Conservation (phyloP, 2,888 invertebrate species). For the Holacanthella duospinosa region DNA sequence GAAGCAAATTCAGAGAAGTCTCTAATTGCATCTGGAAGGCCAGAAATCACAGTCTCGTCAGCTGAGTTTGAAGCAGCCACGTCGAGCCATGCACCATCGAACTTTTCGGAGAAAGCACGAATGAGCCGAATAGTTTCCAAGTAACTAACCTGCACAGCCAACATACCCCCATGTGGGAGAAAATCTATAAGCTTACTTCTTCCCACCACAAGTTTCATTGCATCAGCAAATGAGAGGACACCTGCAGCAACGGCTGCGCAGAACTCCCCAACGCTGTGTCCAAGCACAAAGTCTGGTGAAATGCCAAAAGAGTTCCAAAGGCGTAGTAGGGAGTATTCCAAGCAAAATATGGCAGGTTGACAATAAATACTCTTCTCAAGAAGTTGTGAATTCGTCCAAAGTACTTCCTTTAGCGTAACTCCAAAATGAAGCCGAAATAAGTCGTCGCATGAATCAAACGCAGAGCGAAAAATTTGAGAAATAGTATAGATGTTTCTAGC, state of each 20-base stretch:
- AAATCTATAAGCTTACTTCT: slow-evolving; percentile 19
- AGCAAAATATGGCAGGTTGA: slow-evolving; percentile 26
- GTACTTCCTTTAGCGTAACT: neutral
- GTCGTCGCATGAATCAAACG: slow-evolving; percentile 14
- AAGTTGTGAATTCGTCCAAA: slow-evolving; percentile 7
- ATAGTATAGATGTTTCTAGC: slow-evolving; percentile 15
- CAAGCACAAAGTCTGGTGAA: slow-evolving; percentile 21
- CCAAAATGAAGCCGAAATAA: slow-evolving; percentile 5
- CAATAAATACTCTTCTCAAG: slow-evolving; percentile 20
- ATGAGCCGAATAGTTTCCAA: neutral
- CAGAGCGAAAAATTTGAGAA: slow-evolving; percentile 15
- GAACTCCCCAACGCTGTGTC: slow-evolving; percentile 29
- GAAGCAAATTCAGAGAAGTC: slow-evolving; percentile 12
- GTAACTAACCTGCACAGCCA: neutral
- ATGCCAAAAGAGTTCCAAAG: slow-evolving; percentile 24
- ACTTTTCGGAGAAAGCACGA: neutral
- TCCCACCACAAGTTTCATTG: slow-evolving; percentile 19
- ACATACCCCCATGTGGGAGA: neutral
- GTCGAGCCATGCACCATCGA: slow-evolving; percentile 14
- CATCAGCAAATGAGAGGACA: slow-evolving; percentile 21
- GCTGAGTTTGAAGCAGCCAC: slow-evolving; percentile 23
- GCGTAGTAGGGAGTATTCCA: slow-evolving; percentile 21
- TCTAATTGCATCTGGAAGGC: slow-evolving; percentile 9
- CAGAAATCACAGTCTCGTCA: slow-evolving; percentile 15
- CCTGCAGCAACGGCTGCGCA: slow-evolving; percentile 20